Base-by-base conservation (phyloP, 2,113 vertebrate species). In the Coptodon bakossiorum region DNA sequence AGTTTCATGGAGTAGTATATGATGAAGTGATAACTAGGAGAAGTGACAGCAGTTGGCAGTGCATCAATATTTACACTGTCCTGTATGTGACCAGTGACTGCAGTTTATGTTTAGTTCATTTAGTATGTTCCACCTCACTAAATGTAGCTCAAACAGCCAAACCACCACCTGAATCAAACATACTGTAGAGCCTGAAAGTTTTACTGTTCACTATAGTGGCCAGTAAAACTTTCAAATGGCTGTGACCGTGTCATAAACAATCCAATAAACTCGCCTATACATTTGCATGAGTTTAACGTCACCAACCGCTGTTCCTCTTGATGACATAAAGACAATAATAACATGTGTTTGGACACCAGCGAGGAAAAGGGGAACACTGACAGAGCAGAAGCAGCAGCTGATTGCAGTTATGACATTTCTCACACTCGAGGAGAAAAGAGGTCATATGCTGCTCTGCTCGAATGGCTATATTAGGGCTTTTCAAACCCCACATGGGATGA, bases 301-400 rank as follows among this genome's bases (percentile, higher is more conserved):
- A 66, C 59, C 81, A 48, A 36, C 34, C n/a, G 22, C 11, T 43
- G 82, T 93, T 94, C 84, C 84, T 90, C 86, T 66, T 83, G 38
- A 83, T 92, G 88, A 86, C 48, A 78, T 22, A 43, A 48, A 88
- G 52, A 92, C 85, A 86, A 88, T 61, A 59, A 88, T 5, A 63
- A 78, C 29, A 17, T 38, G 61, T 89, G 61, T 86, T 82, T 80
- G 66, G 22, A 63, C 63, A 90, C 22, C 38, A 63, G 43, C 31
- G 56, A 57, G 11, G 6, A 61, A 91, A 94, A 86, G 63, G 40
- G 93, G 86, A 94, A 93, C 83, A 56, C 3, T 38, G 38, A 73
- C 36, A 22, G 85, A 83, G 82, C 61, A 85, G 85, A 93, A 73
- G 85, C 86, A 73, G 85, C 86, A 85, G 83, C 81, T 59, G 83